Conservation (phyloP, 2,888 invertebrate species). For the Xanthia icteritia region DNA sequence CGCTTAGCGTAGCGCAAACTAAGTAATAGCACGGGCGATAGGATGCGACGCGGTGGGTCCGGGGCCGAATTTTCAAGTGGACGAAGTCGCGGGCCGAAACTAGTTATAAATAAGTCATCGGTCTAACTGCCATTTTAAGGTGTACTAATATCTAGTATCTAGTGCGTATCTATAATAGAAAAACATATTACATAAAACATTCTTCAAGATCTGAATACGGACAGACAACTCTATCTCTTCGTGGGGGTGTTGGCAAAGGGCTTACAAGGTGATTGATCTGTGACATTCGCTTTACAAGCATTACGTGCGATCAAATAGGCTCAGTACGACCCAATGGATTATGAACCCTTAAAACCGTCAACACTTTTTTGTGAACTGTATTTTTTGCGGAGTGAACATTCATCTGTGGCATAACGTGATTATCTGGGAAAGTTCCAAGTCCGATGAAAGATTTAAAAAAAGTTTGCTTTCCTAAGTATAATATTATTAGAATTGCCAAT, state of each 20-base stretch:
- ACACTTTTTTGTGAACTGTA: neutral
- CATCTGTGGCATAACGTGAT: too few relatives aligned
- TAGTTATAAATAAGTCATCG: neutral
- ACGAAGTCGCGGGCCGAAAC: too few relatives aligned
- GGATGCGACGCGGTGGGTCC: too few relatives aligned
- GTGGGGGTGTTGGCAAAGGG: constrained; percentile 18
- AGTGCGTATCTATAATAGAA: neutral
- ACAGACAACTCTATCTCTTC: neutral
- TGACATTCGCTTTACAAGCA: constrained; percentile 20
- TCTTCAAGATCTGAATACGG: neutral
- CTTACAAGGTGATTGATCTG: constrained; percentile 37
- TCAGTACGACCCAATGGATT: neutral
- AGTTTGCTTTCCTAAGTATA: neutral
- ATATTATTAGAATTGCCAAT: neutral
- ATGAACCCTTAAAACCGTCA: neutral
- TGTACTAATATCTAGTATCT: neutral
- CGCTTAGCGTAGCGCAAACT: too few relatives aligned
- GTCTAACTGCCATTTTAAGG: too few relatives aligned
- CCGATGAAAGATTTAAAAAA: neutral
- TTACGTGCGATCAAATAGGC: constrained; percentile 23
- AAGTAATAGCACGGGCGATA: too few relatives aligned
- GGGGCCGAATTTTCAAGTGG: too few relatives aligned
- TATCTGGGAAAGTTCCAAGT: neutral
- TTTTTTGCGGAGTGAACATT: neutral
- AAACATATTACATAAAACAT: constrained; percentile 7